These are phyloP conservation scores for Eugnorisma glareosa DNA, from an alignment of 2,888 invertebrate genomes.

Conservation along the genomic window DNA sequence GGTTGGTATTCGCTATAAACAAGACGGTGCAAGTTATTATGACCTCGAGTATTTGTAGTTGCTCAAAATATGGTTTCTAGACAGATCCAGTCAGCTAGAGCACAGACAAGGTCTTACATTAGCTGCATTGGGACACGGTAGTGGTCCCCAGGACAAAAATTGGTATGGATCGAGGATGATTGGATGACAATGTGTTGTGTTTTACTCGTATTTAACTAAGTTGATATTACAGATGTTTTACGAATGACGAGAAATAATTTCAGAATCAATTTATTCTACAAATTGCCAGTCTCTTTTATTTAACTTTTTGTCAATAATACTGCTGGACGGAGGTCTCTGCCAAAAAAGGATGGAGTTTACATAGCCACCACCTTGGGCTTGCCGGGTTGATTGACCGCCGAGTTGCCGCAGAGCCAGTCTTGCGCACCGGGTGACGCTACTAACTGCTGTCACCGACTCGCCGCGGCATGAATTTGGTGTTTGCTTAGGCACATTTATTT, in stretches of 20 bases:
- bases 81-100: background rate
- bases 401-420: constrained; percentile 45
- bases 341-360: constrained; percentile 46
- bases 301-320: constrained; percentile 1
- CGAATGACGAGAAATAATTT: background rate
- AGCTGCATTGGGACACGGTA: background rate
- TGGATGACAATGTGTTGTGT: background rate
- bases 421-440: constrained; percentile 36
- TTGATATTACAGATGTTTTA: background rate
- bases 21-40: background rate
- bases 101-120: background rate
- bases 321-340: constrained; percentile 11
- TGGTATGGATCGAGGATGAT: background rate
- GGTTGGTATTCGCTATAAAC: background rate
- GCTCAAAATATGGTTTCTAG: background rate
- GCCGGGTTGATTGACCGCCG: constrained; percentile 53
- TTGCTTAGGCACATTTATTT: constrained; percentile 18
- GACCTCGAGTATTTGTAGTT: background rate
- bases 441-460: constrained; percentile 12
- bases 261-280: background rate
- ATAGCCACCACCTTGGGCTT: constrained; percentile 46
- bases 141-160: background rate
- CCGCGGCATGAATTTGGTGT: constrained; percentile 22
- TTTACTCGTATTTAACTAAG: background rate
- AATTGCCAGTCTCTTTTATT: background rate